These are phyloP conservation scores for Chlamydotis undulata DNA, from an alignment of 2,113 vertebrate species.

Conservation along the genomic window DNA sequence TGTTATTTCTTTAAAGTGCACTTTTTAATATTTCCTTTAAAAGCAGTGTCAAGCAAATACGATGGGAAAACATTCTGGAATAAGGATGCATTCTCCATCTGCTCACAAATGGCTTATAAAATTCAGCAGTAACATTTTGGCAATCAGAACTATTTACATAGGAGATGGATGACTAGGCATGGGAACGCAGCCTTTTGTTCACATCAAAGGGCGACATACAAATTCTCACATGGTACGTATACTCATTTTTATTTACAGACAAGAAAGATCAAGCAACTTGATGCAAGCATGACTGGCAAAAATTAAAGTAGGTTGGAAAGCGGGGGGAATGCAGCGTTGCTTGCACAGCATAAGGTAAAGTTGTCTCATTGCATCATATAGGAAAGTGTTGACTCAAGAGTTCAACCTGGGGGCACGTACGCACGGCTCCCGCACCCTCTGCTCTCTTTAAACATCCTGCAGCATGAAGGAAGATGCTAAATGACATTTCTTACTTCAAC, in stretches of 20 bases:
- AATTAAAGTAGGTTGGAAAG: neutral
- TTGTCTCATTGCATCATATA: neutral
- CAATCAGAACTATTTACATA: constrained; percentile 63
- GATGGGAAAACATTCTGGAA: constrained; percentile 38
- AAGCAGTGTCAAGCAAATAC: neutral
- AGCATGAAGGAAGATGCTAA: neutral
- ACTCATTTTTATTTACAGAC: constrained; percentile 46
- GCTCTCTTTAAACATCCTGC: neutral
- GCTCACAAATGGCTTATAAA: constrained; percentile 63
- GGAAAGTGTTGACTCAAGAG: neutral
- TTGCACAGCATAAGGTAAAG: neutral
- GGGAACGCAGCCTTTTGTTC: constrained; percentile 63
- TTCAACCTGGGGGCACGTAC: neutral
- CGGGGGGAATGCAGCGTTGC: neutral
- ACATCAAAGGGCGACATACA: constrained; percentile 50
- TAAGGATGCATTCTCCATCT: neutral
- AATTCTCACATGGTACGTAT: constrained; percentile 47
- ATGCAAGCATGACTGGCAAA: neutral
- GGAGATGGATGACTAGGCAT: constrained; percentile 61
- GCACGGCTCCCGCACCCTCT: neutral
- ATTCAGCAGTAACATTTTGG: constrained; percentile 50
- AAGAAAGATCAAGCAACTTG: neutral
- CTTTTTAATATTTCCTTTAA: neutral
- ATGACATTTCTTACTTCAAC: neutral
- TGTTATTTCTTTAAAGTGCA: neutral